These are phyloP conservation scores for Crax fasciolata DNA, from an alignment of 2,797 vertebrate genomes.

Conservation along the genomic window DNA sequence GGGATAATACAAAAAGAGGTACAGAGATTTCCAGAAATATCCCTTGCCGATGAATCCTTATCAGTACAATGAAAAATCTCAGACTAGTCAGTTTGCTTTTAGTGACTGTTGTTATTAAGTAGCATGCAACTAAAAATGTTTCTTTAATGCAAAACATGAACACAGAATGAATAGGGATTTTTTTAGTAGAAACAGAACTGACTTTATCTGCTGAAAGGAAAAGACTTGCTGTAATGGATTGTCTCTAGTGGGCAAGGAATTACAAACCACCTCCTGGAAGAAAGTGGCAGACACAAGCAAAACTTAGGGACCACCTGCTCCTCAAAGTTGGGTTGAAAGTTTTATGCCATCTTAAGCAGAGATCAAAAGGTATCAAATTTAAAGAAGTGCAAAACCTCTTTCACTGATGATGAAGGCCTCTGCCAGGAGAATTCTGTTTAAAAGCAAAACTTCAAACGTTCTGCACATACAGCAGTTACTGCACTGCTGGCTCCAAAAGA, in stretches of 20 bases:
- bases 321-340: background rate
- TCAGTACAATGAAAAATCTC: background rate
- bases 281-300: background rate
- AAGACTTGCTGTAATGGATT: background rate
- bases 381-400: background rate
- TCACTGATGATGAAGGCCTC: background rate
- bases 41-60: background rate
- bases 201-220: background rate
- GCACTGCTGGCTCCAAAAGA: background rate
- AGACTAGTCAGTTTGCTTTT: constrained; percentile 16
- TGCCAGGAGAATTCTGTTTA: background rate
- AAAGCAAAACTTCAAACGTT: background rate
- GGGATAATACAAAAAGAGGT: background rate
- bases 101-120: background rate
- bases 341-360: background rate
- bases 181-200: constrained; percentile 5
- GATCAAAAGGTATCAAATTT: background rate
- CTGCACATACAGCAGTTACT: background rate
- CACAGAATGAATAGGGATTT: background rate
- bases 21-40: background rate
- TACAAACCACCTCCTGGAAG: background rate
- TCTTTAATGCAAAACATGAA: constrained; percentile 17
- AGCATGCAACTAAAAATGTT: background rate
- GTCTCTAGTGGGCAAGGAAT: background rate
- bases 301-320: background rate